phyloP scores from a whole-genome alignment of 1,140 invertebrate genomes.

The Aphaenogaster ashmeadi region DNA sequence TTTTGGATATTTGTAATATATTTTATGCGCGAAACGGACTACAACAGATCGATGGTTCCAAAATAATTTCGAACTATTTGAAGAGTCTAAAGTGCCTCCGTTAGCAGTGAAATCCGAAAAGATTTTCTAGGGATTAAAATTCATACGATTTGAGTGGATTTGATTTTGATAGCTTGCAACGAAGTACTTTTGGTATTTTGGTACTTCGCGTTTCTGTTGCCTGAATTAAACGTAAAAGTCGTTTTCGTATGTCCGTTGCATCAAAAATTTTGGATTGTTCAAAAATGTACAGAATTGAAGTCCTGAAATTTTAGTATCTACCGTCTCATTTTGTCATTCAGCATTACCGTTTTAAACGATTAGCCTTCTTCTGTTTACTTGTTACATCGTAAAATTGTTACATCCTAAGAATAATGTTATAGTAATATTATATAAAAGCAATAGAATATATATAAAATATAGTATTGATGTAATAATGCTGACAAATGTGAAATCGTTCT shows the following conservation, averaged over 20 bases:
- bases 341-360: background rate
- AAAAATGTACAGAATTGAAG: background rate
- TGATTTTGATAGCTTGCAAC: background rate
- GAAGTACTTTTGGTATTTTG: background rate
- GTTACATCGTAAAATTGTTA: background rate
- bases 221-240: background rate
- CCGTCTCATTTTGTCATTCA: background rate
- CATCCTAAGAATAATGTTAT: background rate
- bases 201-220: background rate
- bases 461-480: background rate
- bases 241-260: background rate
- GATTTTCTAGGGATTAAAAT: constrained; percentile 14
- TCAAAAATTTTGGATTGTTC: background rate
- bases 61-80: constrained; percentile 18
- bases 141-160: background rate
- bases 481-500: background rate
- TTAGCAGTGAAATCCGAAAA: background rate
- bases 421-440: background rate
- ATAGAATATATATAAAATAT: background rate
- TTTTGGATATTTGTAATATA: constrained; percentile 7
- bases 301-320: background rate
- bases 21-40: background rate
- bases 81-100: background rate
- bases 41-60: background rate
- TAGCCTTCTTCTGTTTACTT: background rate